These are phyloP conservation scores for Sternarchorhynchus goeldii DNA, from an alignment of 2,797 vertebrate genomes.

Conservation along the genomic window DNA sequence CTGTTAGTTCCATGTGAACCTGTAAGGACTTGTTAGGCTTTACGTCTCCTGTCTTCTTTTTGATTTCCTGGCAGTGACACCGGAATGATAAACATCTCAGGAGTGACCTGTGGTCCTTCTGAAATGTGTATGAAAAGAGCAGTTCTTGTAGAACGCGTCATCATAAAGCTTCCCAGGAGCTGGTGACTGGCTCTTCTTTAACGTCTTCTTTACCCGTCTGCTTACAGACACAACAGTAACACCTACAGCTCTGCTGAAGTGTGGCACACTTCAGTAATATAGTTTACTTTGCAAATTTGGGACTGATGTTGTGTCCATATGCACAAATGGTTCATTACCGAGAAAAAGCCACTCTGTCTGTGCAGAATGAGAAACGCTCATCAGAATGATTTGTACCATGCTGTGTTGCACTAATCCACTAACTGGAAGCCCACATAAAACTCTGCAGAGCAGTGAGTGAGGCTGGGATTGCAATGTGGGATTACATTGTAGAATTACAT, in stretches of 20 bases:
- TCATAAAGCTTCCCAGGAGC: background rate
- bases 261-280: no score
- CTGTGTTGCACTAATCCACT: no score
- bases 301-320: no score
- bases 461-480: no score
- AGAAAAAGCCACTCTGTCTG: no score
- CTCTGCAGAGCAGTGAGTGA: no score
- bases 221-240: background rate
- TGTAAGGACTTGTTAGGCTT: slow-evolving; percentile 35
- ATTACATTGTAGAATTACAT: no score
- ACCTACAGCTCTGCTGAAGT: background rate
- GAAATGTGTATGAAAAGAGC: background rate
- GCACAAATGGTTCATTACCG: no score
- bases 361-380: no score
- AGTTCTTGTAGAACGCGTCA: slow-evolving; percentile 45
- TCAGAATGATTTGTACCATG: no score
- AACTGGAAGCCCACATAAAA: no score
- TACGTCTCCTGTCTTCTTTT: slow-evolving; percentile 31
- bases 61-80: background rate
- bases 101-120: slow-evolving; percentile 26
- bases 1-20: slow-evolving; percentile 25
- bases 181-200: slow-evolving; percentile 1
- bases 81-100: slow-evolving; percentile 51
- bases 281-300: background rate
- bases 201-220: background rate